Evolutionary conservation across 2,888 invertebrate genomes (phyloP).

Genomic region (Mesorhabditis belari): DNA sequence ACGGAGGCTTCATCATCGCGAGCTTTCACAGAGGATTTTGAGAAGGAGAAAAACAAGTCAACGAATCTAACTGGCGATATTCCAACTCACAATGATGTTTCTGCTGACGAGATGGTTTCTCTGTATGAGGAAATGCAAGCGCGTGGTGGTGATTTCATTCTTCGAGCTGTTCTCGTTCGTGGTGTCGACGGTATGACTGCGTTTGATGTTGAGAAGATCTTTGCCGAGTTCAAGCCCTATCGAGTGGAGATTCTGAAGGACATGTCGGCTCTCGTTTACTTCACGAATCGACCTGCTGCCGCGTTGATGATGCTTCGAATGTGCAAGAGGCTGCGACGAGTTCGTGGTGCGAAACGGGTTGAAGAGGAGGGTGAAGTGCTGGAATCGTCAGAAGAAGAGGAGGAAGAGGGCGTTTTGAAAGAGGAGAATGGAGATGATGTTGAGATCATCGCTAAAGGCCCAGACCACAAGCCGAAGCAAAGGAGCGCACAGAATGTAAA

Average conservation of each 20-base stretch:
- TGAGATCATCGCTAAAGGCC: conserved; percentile 13
- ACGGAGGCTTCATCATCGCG: no score
- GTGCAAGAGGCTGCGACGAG: conserved; percentile 28
- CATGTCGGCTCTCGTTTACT: no score
- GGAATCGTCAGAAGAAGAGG: conserved; percentile 14
- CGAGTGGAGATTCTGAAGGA: background rate
- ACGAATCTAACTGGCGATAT: no score
- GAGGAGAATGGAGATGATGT: conserved; percentile 28
- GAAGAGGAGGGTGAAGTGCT: conserved; percentile 33
- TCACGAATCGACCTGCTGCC: background rate
- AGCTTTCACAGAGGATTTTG: no score
- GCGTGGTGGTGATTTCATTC: conserved; percentile 3
- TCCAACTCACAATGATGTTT: no score
- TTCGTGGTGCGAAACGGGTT: conserved; percentile 18
- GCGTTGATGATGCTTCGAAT: conserved; percentile 29
- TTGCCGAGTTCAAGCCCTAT: background rate
- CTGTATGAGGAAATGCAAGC: conserved; percentile 26
- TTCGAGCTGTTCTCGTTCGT: conserved; percentile 21
- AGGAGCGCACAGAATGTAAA: conserved; percentile 13
- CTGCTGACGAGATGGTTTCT: conserved; percentile 11
- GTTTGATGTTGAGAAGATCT: conserved; percentile 14
- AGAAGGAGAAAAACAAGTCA: no score
- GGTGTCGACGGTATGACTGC: conserved; percentile 21
- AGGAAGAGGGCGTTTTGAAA: conserved; percentile 29
- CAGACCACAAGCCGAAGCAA: background rate